These are phyloP conservation scores for Acronicta psi DNA, from an alignment of 2,888 invertebrate genomes.

Conservation along the genomic window DNA sequence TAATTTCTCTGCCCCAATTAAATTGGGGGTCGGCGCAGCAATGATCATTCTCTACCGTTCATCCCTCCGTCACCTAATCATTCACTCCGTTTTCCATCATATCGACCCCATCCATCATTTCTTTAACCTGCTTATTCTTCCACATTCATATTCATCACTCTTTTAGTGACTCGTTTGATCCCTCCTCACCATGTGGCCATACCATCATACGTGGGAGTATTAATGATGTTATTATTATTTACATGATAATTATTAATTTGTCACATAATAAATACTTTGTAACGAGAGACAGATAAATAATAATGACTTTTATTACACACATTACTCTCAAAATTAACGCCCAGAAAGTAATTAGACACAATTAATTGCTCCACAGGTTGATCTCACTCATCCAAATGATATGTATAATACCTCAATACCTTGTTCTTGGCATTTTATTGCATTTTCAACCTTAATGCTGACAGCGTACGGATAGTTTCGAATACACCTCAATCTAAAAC, in stretches of 20 bases:
- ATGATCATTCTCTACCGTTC: no score
- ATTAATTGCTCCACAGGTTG: slow-evolving; percentile 51
- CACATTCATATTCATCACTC: no score
- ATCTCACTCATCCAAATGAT: slow-evolving; percentile 20
- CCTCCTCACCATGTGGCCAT: no score
- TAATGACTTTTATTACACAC: slow-evolving; percentile 34
- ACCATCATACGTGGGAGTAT: no score
- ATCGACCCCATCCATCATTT: no score
- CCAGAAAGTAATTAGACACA: slow-evolving; percentile 29
- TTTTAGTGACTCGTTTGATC: no score
- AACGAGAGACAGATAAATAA: slow-evolving; percentile 28
- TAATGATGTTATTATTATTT: no score
- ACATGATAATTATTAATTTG: slow-evolving; percentile 5
- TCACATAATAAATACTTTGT: slow-evolving; percentile 19
- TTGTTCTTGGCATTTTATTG: slow-evolving; percentile 7
- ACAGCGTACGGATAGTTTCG: slow-evolving; percentile 25
- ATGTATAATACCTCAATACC: neutral
- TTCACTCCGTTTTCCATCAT: no score
- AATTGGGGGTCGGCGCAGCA: no score
- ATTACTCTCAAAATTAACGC: slow-evolving; percentile 31
- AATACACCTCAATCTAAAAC: slow-evolving; percentile 33
- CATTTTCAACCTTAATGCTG: slow-evolving; percentile 30
- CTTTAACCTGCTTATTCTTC: no score
- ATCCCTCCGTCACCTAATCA: no score
- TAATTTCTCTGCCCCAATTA: no score